Conservation (phyloP, 2,888 invertebrate genomes). For the Gasteruption jaculator region DNA sequence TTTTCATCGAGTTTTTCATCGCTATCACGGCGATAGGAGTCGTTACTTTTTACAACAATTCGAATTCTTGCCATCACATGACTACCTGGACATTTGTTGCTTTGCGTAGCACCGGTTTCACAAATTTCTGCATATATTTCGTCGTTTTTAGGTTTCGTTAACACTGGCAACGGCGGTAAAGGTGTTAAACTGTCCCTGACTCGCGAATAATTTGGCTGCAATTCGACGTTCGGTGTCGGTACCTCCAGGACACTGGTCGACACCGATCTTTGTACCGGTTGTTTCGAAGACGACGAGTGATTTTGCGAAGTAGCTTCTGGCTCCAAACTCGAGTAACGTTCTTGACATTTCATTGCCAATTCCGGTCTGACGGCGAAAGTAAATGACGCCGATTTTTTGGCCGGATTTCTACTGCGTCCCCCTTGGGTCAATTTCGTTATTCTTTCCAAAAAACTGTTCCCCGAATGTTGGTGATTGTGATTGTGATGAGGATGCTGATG, state of each 20-base stretch:
- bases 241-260: conserved; percentile 46
- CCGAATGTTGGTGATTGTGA: conserved; percentile 24
- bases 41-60: conserved; percentile 41
- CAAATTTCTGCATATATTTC: conserved; percentile 49
- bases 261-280: conserved; percentile 45
- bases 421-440: conserved; percentile 45
- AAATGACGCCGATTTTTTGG: conserved; percentile 51
- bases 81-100: conserved; percentile 39
- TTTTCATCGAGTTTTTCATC: conserved; percentile 25
- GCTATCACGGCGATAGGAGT: conserved; percentile 23
- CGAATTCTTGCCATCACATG: conserved; percentile 47
- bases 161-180: conserved; percentile 32
- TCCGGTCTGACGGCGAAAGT: conserved; percentile 48
- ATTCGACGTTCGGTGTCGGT: conserved; percentile 35
- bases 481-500: conserved; percentile 12
- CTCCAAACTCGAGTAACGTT: conserved; percentile 46
- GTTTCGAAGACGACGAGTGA: conserved; percentile 33
- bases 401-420: conserved; percentile 42
- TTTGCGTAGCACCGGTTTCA: conserved; percentile 32
- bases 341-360: conserved; percentile 42
- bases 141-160: conserved; percentile 35
- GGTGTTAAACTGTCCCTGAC: conserved; percentile 45
- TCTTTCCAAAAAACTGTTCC: conserved; percentile 42
- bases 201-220: conserved; percentile 45
- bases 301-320: conserved; percentile 39